Conservation (phyloP, 2,113 vertebrate species). For the Centropus bengalensis region DNA sequence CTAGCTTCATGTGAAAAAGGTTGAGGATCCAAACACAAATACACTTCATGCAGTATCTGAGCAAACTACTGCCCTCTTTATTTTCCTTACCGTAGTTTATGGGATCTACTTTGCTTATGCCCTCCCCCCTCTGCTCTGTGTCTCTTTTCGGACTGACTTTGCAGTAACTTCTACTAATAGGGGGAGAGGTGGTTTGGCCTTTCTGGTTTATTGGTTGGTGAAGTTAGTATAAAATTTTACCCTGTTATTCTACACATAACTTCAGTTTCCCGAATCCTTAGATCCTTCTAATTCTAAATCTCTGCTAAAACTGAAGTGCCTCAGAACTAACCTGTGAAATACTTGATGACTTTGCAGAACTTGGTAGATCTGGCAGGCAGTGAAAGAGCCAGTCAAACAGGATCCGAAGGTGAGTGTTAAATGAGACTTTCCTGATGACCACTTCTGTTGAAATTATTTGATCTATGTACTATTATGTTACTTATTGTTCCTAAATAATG, state of each 20-base stretch:
- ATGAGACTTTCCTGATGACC: neutral
- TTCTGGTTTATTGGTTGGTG: neutral
- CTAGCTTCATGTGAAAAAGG: neutral
- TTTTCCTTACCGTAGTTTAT: neutral
- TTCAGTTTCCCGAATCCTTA: neutral
- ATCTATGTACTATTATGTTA: neutral
- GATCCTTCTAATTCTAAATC: too few species aligned
- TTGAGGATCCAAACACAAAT: neutral
- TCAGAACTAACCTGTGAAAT: constrained; percentile 9
- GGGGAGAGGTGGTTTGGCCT: too few species aligned
- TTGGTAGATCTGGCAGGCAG: constrained; percentile 95
- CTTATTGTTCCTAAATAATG: neutral
- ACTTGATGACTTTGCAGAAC: constrained; percentile 79
- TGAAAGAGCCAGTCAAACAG: constrained; percentile 94
- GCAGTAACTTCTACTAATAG: neutral
- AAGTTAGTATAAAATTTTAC: neutral
- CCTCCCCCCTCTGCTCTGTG: neutral
- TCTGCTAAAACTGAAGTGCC: neutral
- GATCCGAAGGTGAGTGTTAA: constrained; percentile 87
- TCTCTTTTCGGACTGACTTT: neutral
- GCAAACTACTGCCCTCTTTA: neutral
- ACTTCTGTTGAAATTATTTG: neutral
- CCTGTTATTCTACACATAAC: neutral
- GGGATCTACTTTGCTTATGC: neutral
- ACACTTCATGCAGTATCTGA: neutral